These are phyloP conservation scores for Drosophila quasianomalipes DNA, from an alignment of 2,888 invertebrate species.

Conservation along the genomic window DNA sequence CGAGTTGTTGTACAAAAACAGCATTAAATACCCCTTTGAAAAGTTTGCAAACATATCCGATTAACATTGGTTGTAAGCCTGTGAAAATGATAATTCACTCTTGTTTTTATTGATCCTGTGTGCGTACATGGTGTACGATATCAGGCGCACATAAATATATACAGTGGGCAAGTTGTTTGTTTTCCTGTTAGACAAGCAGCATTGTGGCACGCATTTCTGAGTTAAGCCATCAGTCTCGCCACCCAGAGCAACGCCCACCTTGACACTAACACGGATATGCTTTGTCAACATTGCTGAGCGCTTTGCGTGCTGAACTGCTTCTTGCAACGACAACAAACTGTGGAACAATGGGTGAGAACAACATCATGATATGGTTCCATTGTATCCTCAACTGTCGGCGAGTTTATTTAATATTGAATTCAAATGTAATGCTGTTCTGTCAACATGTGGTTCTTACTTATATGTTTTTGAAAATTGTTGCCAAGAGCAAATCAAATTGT, in stretches of 20 bases:
- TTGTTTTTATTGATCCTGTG: neutral
- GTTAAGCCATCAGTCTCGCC: slow-evolving; percentile 20
- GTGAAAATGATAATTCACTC: neutral
- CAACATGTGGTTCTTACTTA: slow-evolving; percentile 19
- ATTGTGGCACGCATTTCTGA: slow-evolving; percentile 12
- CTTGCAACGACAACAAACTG: slow-evolving; percentile 12
- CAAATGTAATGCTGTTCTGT: slow-evolving; percentile 49
- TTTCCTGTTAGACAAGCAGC: slow-evolving; percentile 6
- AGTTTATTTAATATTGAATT: slow-evolving; percentile 40
- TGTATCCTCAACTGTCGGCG: slow-evolving; percentile 1
- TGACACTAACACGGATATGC: slow-evolving; percentile 47
- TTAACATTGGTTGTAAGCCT: neutral
- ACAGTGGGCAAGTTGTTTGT: slow-evolving; percentile 9
- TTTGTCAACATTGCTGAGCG: slow-evolving; percentile 51
- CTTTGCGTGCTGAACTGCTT: slow-evolving; percentile 38
- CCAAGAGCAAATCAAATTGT: neutral
- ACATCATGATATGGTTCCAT: slow-evolving; percentile 3
- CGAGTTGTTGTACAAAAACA: neutral
- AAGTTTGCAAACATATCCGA: neutral
- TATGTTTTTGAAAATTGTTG: slow-evolving; percentile 34
- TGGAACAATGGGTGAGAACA: neutral
- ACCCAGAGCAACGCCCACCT: neutral
- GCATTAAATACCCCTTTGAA: neutral
- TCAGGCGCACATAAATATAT: neutral
- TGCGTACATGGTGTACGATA: neutral